Percentiles rank a stretch among this genome's conserved stretches.
phyloP scores from a whole-genome alignment of 2,113 vertebrate species.

The Nycticryphes semicollaris region DNA sequence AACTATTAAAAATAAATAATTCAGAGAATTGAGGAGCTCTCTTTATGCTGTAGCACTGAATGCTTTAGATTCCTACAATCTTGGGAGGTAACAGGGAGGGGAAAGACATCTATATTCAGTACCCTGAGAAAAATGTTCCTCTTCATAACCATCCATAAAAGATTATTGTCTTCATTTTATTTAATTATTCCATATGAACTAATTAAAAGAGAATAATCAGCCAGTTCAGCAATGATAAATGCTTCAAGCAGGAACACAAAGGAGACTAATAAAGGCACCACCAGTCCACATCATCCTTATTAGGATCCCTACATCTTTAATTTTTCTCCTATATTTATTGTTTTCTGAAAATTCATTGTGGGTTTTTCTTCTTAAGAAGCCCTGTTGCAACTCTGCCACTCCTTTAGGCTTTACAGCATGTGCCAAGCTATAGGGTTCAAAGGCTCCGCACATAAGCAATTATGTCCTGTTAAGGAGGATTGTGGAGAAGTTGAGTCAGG shows the following conservation, averaged over 20 bases:
- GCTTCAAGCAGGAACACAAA: slow-evolving; percentile 67
- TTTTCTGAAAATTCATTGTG: slow-evolving; percentile 61
- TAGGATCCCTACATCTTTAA: slow-evolving; percentile 47
- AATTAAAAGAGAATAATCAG: slow-evolving; percentile 73
- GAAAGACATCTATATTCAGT: not conserved
- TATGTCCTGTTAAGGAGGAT: not conserved
- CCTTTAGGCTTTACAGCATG: not conserved
- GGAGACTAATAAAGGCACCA: slow-evolving; percentile 64
- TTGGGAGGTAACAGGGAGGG: not conserved
- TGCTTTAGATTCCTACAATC: not conserved
- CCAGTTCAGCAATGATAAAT: slow-evolving; percentile 52
- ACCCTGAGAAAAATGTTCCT: slow-evolving; percentile 53
- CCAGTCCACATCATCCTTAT: slow-evolving; percentile 27
- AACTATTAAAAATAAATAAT: slow-evolving; percentile 63
- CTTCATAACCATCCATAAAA: slow-evolving; percentile 72
- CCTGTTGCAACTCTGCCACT: slow-evolving; percentile 20
- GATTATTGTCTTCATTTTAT: slow-evolving; percentile 75
- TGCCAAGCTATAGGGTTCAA: not conserved
- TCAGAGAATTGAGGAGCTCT: slow-evolving; percentile 14
- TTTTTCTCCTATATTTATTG: slow-evolving; percentile 64
- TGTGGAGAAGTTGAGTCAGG: not conserved
- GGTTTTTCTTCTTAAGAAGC: slow-evolving; percentile 34
- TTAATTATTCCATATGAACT: slow-evolving; percentile 75
- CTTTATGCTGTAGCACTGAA: not conserved
- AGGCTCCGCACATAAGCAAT: not conserved